phyloP scores from a whole-genome alignment of 2,888 invertebrate genomes.

The Salticus scenicus region DNA sequence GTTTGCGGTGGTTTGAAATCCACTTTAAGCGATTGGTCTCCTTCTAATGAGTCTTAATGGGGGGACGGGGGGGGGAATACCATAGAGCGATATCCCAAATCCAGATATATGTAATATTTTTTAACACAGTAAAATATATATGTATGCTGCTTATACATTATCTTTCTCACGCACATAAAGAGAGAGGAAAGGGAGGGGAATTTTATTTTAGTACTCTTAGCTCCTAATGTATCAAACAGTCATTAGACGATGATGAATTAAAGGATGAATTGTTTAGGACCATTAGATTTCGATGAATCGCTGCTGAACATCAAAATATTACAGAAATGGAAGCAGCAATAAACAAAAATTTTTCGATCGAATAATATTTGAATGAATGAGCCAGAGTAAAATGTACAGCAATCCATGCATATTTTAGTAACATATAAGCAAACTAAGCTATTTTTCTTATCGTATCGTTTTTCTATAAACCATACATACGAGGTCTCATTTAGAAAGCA shows the following conservation, averaged over 20 bases:
- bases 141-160: too few relatives aligned
- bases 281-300: background rate
- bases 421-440: background rate
- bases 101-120: too few relatives aligned
- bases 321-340: background rate
- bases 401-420: background rate
- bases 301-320: background rate
- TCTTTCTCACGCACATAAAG: too few relatives aligned
- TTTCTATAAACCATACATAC: slow-evolving; percentile 8
- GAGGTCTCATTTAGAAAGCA: slow-evolving; percentile 2
- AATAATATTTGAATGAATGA: slow-evolving; percentile 4
- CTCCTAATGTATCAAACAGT: background rate
- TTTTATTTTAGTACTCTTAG: too few relatives aligned
- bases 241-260: background rate
- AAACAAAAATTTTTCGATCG: background rate
- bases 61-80: too few relatives aligned
- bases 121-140: too few relatives aligned
- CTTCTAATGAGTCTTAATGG: too few relatives aligned
- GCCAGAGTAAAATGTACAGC: background rate
- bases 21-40: too few relatives aligned
- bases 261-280: background rate
- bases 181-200: too few relatives aligned
- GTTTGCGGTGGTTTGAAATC: too few relatives aligned
- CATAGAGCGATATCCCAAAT: too few relatives aligned
- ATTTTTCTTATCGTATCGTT: slow-evolving; percentile 15